Evolutionary conservation across 2,888 invertebrate genomes (phyloP).

Genomic region (Lepidocyrtoides sp.): DNA sequence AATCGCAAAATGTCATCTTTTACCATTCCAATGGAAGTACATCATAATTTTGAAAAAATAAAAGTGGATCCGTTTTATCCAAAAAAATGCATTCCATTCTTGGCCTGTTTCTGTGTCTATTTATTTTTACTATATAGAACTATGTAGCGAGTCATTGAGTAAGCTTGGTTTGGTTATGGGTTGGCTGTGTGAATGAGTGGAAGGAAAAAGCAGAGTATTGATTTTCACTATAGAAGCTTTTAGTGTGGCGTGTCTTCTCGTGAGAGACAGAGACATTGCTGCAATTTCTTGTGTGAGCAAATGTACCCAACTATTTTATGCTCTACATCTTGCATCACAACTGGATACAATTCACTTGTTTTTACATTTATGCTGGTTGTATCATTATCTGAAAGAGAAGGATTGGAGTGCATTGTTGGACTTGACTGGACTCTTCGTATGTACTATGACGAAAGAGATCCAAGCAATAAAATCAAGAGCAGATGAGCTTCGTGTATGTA

Average conservation of each 20-base stretch:
- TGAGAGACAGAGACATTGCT: background rate
- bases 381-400: constrained; percentile 1
- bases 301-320: background rate
- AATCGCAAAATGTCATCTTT: background rate
- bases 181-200: background rate
- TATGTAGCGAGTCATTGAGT: background rate
- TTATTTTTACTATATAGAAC: background rate
- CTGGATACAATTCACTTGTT: background rate
- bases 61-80: too few species aligned
- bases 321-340: constrained; percentile 30
- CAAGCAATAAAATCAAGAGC: background rate
- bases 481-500: background rate
- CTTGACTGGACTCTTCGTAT: background rate
- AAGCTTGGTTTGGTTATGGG: background rate
- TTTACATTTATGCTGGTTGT: background rate
- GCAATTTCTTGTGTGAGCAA: constrained; percentile 14
- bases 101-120: background rate
- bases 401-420: constrained; percentile 48
- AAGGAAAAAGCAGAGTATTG: constrained; percentile 27
- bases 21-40: background rate
- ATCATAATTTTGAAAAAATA: too few species aligned
- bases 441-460: background rate
- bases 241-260: background rate
- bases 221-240: background rate
- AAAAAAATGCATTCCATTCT: background rate